Evolutionary conservation across 64 coral and sea anemone genomes (phyloP).

Genomic region (Stichodactyla mertensii): DNA sequence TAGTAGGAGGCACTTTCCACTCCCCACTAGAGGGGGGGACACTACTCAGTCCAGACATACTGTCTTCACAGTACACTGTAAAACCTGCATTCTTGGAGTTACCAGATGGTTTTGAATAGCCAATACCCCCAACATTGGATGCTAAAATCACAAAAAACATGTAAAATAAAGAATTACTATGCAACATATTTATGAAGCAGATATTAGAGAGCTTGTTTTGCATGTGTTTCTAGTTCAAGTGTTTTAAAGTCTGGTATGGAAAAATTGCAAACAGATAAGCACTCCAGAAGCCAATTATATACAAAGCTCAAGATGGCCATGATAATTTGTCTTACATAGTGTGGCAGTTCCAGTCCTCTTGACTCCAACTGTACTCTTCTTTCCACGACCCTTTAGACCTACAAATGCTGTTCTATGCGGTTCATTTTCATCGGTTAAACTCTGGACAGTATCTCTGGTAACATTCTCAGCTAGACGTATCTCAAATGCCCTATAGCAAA

Average conservation of each 20-base stretch:
- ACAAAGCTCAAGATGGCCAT: too few relatives aligned
- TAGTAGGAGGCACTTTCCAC: slow-evolving; percentile 80
- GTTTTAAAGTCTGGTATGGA: neutral
- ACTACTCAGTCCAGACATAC: slow-evolving; percentile 15
- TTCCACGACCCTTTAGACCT: slow-evolving; percentile 62
- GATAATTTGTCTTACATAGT: slow-evolving; percentile 27
- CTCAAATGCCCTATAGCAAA: slow-evolving; percentile 64
- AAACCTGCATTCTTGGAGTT: slow-evolving; percentile 51
- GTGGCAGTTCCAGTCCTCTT: slow-evolving; percentile 60
- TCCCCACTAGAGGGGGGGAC: slow-evolving; percentile 60
- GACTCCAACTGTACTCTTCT: slow-evolving; percentile 71
- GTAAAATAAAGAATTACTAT: neutral
- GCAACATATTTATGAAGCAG: neutral
- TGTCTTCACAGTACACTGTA: slow-evolving; percentile 49
- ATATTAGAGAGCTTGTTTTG: neutral
- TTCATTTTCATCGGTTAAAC: slow-evolving; percentile 20
- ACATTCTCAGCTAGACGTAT: slow-evolving; percentile 61
- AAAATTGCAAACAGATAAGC: too few relatives aligned
- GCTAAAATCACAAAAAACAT: slow-evolving; percentile 29
- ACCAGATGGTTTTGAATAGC: neutral
- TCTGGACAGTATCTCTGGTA: slow-evolving; percentile 10
- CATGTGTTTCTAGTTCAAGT: neutral
- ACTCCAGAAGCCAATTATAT: too few relatives aligned
- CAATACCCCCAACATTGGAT: slow-evolving; percentile 33
- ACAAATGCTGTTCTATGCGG: slow-evolving; percentile 58